These are phyloP conservation scores for Clanis bilineata DNA, from an alignment of 2,888 invertebrate species.

Conservation along the genomic window DNA sequence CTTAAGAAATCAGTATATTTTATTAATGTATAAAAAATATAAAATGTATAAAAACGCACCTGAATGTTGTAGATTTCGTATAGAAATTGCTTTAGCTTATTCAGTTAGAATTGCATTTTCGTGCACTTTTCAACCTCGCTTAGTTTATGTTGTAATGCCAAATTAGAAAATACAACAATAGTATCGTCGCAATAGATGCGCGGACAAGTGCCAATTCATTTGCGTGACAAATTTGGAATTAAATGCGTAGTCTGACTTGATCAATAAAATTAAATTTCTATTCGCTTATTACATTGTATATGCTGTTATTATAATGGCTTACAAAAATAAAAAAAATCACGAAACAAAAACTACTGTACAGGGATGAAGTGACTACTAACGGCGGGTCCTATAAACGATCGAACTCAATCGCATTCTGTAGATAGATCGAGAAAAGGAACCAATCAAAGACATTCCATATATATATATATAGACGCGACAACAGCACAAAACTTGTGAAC, in stretches of 20 bases:
- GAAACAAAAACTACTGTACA: too few relatives aligned
- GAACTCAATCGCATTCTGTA: too few relatives aligned
- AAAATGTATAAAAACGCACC: neutral
- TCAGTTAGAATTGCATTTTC: neutral
- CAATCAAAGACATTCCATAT: too few relatives aligned
- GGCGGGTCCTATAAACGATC: too few relatives aligned
- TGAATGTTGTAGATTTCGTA: neutral
- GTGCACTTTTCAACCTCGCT: neutral
- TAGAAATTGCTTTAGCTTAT: neutral
- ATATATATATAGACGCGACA: too few relatives aligned
- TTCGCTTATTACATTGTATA: neutral
- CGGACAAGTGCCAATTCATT: conserved; percentile 10
- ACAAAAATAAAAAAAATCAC: too few relatives aligned
- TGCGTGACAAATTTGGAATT: conserved; percentile 6
- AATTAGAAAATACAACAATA: conserved; percentile 9
- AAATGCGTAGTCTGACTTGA: neutral
- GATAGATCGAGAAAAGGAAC: too few relatives aligned
- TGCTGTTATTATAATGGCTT: too few relatives aligned
- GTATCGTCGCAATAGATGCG: conserved; percentile 11
- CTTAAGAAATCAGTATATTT: too few relatives aligned
- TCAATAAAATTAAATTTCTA: neutral
- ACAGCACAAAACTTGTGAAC: too few relatives aligned
- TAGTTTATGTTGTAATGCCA: conserved; percentile 3
- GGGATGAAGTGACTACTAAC: too few relatives aligned
- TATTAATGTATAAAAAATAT: too few relatives aligned